These are phyloP conservation scores for Chaetops frenatus DNA, from an alignment of 2,113 vertebrate species.

Conservation along the genomic window DNA sequence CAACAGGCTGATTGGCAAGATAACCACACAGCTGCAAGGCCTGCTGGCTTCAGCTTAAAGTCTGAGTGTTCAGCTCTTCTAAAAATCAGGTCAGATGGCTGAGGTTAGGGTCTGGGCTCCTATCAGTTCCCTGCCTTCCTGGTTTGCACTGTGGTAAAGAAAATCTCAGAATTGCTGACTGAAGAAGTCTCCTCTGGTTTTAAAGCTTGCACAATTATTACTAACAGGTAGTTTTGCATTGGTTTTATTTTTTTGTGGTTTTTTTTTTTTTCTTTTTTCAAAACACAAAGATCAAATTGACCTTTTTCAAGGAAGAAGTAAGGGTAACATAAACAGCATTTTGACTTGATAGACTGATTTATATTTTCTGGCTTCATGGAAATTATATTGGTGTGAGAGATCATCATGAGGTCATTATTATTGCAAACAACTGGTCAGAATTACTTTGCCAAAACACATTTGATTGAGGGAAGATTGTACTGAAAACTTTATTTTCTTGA, in stretches of 20 bases:
- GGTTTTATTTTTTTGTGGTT: not conserved
- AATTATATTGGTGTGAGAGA: not conserved
- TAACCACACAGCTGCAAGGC: not conserved
- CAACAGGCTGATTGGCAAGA: not conserved
- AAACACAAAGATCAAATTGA: not conserved
- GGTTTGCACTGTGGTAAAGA: not conserved
- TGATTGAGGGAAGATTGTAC: not conserved
- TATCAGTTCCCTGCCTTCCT: not conserved
- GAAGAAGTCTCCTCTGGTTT: not conserved
- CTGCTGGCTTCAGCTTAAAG: not conserved
- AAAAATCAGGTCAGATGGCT: not conserved
- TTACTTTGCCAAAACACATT: not conserved
- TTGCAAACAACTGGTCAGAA: not conserved
- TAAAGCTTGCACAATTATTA: not conserved
- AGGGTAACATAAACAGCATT: not conserved
- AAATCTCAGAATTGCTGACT: not conserved
- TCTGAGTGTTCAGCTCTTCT: not conserved
- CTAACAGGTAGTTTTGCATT: not conserved
- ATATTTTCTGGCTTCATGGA: not conserved
- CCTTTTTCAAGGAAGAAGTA: not conserved
- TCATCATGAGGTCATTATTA: not conserved
- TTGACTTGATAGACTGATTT: not conserved
- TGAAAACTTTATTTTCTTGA: not conserved
- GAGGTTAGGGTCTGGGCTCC: constrained; percentile 3
- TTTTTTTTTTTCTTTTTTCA: too few species aligned